Percentiles rank a stretch among this genome's conserved stretches.
These are phyloP conservation scores for Drosophila robusta DNA, from an alignment of 2,888 invertebrate genomes.

Conservation along the genomic window DNA sequence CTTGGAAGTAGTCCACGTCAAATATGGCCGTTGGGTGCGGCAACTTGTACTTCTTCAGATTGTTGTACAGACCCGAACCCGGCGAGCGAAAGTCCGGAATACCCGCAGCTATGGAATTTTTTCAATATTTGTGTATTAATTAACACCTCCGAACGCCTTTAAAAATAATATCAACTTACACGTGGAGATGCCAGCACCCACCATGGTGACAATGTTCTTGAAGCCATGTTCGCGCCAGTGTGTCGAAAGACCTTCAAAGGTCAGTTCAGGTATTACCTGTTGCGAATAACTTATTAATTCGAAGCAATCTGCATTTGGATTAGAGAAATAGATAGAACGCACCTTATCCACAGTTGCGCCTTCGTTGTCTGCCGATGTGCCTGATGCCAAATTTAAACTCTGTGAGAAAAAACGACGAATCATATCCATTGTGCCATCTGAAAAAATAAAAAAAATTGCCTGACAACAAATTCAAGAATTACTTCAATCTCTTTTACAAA, in stretches of 20 bases:
- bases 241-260: conserved; percentile 91
- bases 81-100: conserved; percentile 98
- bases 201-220: conserved; percentile 95
- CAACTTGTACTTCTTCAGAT: conserved; percentile 95
- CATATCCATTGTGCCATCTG: conserved; percentile 87
- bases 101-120: conserved; percentile 86
- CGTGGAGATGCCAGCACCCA: conserved; percentile 98
- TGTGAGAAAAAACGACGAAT: conserved; percentile 88
- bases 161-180: conserved; percentile 87
- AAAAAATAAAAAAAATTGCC: conserved; percentile 24
- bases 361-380: conserved; percentile 47
- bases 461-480: conserved; percentile 13
- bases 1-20: conserved; percentile 94
- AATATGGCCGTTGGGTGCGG: conserved; percentile 97
- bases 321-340: conserved; percentile 1
- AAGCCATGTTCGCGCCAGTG: conserved; percentile 92
- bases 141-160: neutral
- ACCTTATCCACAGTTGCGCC: conserved; percentile 58
- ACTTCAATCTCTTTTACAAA: conserved; percentile 9
- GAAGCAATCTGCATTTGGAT: neutral
- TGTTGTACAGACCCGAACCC: conserved; percentile 95
- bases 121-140: neutral
- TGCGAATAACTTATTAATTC: neutral
- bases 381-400: conserved; percentile 87
- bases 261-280: conserved; percentile 89